Evolutionary conservation across 2,888 invertebrate genomes (phyloP), one percentile per base, ranked within the genome.

Genomic region (Xestia xanthographa): DNA sequence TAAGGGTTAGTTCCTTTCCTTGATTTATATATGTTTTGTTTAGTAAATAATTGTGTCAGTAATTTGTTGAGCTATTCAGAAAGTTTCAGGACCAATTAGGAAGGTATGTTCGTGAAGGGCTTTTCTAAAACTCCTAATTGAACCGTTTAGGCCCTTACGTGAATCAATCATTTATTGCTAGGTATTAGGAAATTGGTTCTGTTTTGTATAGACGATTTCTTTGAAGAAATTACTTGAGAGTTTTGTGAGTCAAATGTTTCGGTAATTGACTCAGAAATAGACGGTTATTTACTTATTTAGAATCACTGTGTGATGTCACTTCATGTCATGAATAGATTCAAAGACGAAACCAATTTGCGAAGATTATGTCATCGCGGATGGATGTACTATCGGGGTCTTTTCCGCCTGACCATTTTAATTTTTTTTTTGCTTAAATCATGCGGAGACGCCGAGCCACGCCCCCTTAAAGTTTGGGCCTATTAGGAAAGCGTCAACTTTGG

Each of bases 11-110:
- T 77, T 75, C 48, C 38, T 69, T 79, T 79, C 79, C 78, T 74
- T 81, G 73, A 86, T 83, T 86, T 84, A 76, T 85, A 84, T 86
- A 75, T 84, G 84, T 89, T 86, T 86, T 84, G 84, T 87, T 82
- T 85, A 76, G 83, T 80, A 89, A 89, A 88, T 89, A 73, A 83
- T 83, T 86, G 79, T 86, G 83, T 76, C 73, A 83, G 86, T 89
- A 88, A 90, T 87, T 89, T 87, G 86, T 82, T 84, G 83, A 86
- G 81, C 84, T 84, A 86, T 86, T 90, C 85, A 83, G 73, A 86
- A 75, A 87, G 79, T 86, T 86, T 74, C 77, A 77, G 84, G 82
- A 87, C 88, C 90, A 90, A 90, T 91, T 90, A 90, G 80, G 72
- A 77, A 82, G 69, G 82, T 85, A 82, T 83, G 71, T 68, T 72